A percentile compares a stretch with the other conserved stretches of the same genome.
Evolutionary conservation across 2,797 vertebrate species (phyloP).

Genomic region (Melanotaenia nigrans): DNA sequence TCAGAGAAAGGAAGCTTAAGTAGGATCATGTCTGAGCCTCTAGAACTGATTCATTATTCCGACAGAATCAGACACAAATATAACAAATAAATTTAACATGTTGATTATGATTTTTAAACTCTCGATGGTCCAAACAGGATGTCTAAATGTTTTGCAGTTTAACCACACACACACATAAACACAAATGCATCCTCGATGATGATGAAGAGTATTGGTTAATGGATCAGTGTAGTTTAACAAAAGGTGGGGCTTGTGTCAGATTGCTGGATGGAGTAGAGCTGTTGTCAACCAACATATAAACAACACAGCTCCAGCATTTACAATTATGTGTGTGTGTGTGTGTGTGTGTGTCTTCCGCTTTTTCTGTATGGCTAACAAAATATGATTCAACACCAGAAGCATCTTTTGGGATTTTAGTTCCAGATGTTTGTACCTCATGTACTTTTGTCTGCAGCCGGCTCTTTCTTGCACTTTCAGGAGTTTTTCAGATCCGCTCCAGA

Average conservation of each 20-base stretch:
- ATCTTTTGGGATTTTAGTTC: neutral
- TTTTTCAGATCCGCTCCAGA: no score
- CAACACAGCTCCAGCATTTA: conserved; percentile 28
- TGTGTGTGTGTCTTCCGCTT: neutral
- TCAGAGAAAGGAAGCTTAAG: neutral
- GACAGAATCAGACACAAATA: no score
- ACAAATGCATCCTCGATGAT: conserved; percentile 1
- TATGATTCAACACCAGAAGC: neutral
- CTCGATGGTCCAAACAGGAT: neutral
- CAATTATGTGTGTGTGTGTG: neutral
- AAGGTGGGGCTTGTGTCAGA: conserved; percentile 44
- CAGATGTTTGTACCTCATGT: neutral
- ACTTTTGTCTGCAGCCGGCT: neutral
- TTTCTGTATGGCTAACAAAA: neutral
- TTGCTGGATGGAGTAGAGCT: conserved; percentile 35
- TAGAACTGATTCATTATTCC: neutral
- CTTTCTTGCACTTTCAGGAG: neutral
- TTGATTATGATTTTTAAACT: neutral
- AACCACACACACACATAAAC: conserved; percentile 10
- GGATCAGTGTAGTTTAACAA: conserved; percentile 44
- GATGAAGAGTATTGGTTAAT: conserved; percentile 53
- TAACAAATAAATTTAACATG: neutral
- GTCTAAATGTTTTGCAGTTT: neutral
- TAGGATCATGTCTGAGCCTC: neutral
- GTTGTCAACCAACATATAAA: conserved; percentile 43